phyloP scores from a whole-genome alignment of 2,888 invertebrate genomes.

The Agelastica alni region DNA sequence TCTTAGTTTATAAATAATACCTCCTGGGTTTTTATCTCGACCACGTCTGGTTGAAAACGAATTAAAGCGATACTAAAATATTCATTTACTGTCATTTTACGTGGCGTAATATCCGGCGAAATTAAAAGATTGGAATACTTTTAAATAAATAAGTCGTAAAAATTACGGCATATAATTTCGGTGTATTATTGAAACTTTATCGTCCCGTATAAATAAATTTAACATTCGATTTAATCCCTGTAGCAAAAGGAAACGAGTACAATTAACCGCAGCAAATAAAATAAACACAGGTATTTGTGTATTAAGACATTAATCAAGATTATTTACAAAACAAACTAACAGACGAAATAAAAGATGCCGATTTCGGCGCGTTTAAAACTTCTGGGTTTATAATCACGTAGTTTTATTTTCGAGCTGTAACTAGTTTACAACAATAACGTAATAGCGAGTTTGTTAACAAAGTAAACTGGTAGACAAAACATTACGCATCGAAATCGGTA shows the following conservation, averaged over 20 bases:
- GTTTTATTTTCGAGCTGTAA: too few species aligned
- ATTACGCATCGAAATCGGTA: too few species aligned
- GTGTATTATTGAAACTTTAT: constrained; percentile 1
- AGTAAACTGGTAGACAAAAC: too few species aligned
- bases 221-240: constrained; percentile 1
- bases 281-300: background rate
- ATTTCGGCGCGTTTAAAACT: background rate
- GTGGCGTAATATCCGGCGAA: background rate
- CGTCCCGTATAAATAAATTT: constrained; percentile 1
- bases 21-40: too few species aligned
- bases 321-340: background rate
- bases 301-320: background rate
- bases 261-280: background rate
- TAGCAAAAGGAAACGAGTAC: too few species aligned
- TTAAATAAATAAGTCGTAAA: constrained; percentile 4
- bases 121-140: constrained; percentile 1
- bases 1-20: too few species aligned
- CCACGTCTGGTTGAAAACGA: too few species aligned
- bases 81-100: background rate
- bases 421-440: too few species aligned
- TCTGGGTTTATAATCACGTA: too few species aligned
- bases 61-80: too few species aligned
- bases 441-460: too few species aligned
- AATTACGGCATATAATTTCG: background rate
- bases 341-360: background rate